Percentiles rank a stretch among this genome's conserved stretches.
phyloP scores from a whole-genome alignment of 2,888 invertebrate species.

The Oscheius sp. region DNA sequence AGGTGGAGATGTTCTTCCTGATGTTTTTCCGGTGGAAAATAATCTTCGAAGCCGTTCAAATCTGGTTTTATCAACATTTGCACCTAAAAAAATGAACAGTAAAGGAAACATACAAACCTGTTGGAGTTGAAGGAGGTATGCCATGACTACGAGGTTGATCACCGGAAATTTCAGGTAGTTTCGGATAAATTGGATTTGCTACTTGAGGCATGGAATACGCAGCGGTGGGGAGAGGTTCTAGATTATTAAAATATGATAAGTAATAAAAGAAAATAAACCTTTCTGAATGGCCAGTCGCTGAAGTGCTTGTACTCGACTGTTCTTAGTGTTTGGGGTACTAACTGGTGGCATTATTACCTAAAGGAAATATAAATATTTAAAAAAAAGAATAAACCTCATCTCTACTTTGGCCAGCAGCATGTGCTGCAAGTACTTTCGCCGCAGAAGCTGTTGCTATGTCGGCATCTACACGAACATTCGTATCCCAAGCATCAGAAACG shows the following conservation, averaged over 20 bases:
- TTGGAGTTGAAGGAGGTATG: constrained; percentile 37
- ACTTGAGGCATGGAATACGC: constrained; percentile 37
- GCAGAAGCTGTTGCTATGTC: constrained; percentile 61
- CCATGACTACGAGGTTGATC: constrained; percentile 44
- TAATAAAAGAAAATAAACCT: constrained; percentile 40
- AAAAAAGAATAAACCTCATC: constrained; percentile 36
- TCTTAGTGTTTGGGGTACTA: constrained; percentile 61
- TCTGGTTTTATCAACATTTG: constrained; percentile 50
- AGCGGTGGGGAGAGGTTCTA: constrained; percentile 50
- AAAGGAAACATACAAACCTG: constrained; percentile 30
- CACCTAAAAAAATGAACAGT: constrained; percentile 23
- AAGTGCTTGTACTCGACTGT: constrained; percentile 63
- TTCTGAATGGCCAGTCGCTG: constrained; percentile 66
- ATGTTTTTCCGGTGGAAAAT: constrained; percentile 46
- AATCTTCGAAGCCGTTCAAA: constrained; percentile 50
- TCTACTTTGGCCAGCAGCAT: constrained; percentile 52
- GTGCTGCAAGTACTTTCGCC: constrained; percentile 63
- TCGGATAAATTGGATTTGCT: constrained; percentile 53
- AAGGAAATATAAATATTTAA: constrained; percentile 7
- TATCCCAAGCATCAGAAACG: constrained; percentile 69
- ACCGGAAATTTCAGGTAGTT: constrained; percentile 50
- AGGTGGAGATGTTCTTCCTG: constrained; percentile 48
- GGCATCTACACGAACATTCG: constrained; percentile 62
- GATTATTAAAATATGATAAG: background rate
- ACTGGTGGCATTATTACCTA: constrained; percentile 65